These are phyloP conservation scores for Callocephalon fimbriatum DNA, from an alignment of 2,113 vertebrate species.

Conservation along the genomic window DNA sequence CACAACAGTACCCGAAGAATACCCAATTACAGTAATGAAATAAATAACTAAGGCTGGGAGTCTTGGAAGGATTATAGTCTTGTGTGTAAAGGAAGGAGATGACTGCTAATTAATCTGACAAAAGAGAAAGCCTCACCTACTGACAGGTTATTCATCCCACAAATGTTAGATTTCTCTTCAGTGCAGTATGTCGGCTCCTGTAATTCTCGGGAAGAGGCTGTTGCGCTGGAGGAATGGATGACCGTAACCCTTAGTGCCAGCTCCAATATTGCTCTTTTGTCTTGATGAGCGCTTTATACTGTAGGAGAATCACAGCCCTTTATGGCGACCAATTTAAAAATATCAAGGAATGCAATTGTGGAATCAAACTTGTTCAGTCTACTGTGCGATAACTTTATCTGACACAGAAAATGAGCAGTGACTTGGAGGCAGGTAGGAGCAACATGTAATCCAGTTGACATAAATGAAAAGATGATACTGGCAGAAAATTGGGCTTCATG, in stretches of 20 bases:
- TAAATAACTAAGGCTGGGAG: slow-evolving; percentile 13
- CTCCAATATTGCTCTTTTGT: not conserved
- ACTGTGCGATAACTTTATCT: not conserved
- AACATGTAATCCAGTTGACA: slow-evolving; percentile 37
- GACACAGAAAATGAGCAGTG: not conserved
- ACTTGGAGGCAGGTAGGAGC: slow-evolving; percentile 40
- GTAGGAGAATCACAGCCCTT: not conserved
- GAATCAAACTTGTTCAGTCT: not conserved
- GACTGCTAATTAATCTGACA: slow-evolving; percentile 36
- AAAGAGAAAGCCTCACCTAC: slow-evolving; percentile 28
- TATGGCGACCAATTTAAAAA: not conserved
- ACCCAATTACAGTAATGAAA: not conserved
- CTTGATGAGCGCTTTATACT: not conserved
- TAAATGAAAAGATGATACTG: not conserved
- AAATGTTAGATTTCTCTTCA: not conserved
- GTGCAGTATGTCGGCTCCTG: not conserved
- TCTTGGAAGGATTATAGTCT: not conserved
- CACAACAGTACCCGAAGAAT: not conserved
- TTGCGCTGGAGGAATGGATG: not conserved
- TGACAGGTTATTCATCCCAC: not conserved
- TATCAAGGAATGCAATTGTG: not conserved
- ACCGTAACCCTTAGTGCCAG: not conserved
- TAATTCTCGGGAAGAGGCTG: not conserved
- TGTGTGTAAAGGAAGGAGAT: slow-evolving; percentile 5
- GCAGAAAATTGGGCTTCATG: not conserved